Conservation (phyloP, 2,797 vertebrate genomes). For the Silurus aristotelis region DNA sequence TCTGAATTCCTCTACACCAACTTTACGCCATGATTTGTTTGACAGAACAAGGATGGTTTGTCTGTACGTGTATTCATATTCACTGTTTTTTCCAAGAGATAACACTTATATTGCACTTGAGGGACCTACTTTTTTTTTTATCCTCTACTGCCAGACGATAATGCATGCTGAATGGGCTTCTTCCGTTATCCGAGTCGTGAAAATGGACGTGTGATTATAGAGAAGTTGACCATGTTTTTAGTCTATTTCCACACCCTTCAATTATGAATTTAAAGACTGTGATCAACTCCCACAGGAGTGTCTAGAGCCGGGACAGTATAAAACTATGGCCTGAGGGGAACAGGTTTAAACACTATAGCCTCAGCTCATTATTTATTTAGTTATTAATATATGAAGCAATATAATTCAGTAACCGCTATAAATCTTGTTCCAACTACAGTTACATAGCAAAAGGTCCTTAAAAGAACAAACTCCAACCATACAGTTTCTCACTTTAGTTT, state of each 20-base stretch:
- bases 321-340: no score
- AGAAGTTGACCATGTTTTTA: not conserved
- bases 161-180: not conserved
- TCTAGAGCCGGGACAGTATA: not conserved
- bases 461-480: not conserved
- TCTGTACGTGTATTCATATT: not conserved
- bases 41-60: not conserved
- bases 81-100: not conserved
- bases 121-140: not conserved
- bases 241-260: not conserved
- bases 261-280: not conserved
- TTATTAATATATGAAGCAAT: not conserved
- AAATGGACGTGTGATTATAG: constrained; percentile 8
- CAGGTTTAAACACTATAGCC: not conserved
- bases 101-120: not conserved
- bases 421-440: not conserved
- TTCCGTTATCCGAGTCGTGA: not conserved
- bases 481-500: not conserved
- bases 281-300: not conserved
- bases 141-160: not conserved
- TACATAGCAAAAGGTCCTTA: not conserved
- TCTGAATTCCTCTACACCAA: not conserved
- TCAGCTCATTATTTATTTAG: not conserved
- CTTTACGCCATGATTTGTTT: not conserved
- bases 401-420: no score